Evolutionary conservation across 2,797 vertebrate genomes (phyloP), one percentile per base, ranked within the genome.

Genomic region (Centropyge bicolor): DNA sequence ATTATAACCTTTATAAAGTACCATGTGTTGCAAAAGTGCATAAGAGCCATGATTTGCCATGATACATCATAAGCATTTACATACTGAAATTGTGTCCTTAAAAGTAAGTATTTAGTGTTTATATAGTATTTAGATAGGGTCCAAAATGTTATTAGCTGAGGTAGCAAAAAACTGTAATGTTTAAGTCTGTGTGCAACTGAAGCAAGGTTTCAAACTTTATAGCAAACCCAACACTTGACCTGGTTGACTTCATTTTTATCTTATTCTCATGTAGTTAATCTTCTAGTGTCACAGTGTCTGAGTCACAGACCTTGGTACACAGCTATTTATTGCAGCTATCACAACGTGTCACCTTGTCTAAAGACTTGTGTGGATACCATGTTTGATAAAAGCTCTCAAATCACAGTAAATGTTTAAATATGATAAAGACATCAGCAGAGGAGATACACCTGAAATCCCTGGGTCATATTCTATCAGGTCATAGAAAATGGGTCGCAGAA

Each of bases 341-440:
- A 68, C 38, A 62, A 52, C 4, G 0, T 6, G 13, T 31, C 70
- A 62, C 59, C 52, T 43, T 16, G 20, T 64, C 8, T 31, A n/a
- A 52, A 74, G 0, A 51, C 54, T 46, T 3, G 6, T 2, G 6
- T 38, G 36, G 27, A 22, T 66, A 51, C 17, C 6, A 8, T 49
- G 27, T 54, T 8, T 59, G 45, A 67, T 55, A 77, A 70, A 31
- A 52, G 22, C 38, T 69, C 36, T 49, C 9, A 22, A 46, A 71
- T 48, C 35, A 76, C 38, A 64, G 17, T 24, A 10, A 27, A 38
- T 14, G 69, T 48, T 61, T 35, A 36, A 35, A 41, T 17, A n/a
- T 6, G 45, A 54, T 59, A 24, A 56, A 62, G 61, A 51, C 11
- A 22, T 35, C 24, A 27, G 10, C 20, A 36, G 16, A 14, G 17